Evolutionary conservation across 2,113 vertebrate genomes (phyloP).

Genomic region (Phaethon lepturus): DNA sequence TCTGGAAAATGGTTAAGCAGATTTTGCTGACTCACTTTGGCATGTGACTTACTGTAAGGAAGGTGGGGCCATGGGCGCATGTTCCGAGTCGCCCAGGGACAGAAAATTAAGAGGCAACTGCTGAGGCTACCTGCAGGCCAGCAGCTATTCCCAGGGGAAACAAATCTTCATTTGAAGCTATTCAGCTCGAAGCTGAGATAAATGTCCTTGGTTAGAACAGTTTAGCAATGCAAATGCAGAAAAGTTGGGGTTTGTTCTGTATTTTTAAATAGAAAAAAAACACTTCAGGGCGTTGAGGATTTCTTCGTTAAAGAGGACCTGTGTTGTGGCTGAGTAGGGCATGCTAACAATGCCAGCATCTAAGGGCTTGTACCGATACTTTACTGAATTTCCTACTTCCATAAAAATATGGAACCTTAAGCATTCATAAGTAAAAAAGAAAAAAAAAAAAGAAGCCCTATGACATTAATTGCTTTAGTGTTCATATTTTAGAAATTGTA

Average conservation of each 20-base stretch:
- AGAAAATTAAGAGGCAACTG: not conserved
- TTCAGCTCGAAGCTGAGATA: fast-evolving
- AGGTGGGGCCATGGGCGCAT: fast-evolving
- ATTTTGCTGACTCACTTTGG: conserved; percentile 65
- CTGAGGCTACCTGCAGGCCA: not conserved
- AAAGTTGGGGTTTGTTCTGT: not conserved
- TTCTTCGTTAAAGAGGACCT: not conserved
- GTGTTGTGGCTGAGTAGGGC: not conserved
- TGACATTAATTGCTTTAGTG: not conserved
- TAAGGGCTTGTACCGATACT: not conserved
- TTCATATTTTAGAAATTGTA: not conserved
- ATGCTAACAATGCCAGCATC: not conserved
- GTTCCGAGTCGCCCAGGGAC: not conserved
- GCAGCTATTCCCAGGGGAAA: not conserved
- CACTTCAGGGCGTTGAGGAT: not conserved
- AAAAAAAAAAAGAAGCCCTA: not conserved
- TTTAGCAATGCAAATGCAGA: not conserved
- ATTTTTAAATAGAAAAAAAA: no score
- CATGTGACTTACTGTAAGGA: conserved; percentile 46
- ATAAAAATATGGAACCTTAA: not conserved
- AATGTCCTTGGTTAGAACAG: not conserved
- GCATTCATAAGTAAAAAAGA: not conserved
- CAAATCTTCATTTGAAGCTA: not conserved
- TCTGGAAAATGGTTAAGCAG: not conserved
- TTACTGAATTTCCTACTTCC: not conserved